phyloP scores from a whole-genome alignment of 2,113 vertebrate genomes.

The Damaliscus lunatus region DNA sequence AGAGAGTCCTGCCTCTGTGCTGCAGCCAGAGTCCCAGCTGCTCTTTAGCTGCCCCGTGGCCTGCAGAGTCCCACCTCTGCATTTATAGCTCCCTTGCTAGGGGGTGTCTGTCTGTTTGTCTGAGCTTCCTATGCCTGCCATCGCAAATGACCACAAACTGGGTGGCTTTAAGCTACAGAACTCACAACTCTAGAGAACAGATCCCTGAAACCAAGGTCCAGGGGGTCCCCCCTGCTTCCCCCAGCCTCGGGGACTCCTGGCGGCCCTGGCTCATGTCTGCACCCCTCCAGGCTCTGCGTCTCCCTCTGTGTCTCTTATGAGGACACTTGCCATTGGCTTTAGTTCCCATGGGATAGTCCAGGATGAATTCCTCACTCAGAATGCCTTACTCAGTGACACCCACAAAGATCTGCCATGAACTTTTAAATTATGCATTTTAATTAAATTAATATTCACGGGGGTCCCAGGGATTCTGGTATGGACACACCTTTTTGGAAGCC shows the following conservation, averaged over 20 bases:
- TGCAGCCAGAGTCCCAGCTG: accelerated
- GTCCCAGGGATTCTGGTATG: accelerated
- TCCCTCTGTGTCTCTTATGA: neutral
- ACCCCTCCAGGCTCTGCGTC: accelerated
- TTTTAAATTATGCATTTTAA: neutral
- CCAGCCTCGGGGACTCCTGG: neutral
- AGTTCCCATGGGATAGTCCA: neutral
- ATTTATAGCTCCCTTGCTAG: no score
- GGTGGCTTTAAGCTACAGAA: neutral
- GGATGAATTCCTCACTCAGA: no score
- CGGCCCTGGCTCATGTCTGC: accelerated
- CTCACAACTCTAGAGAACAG: neutral
- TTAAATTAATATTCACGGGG: no score
- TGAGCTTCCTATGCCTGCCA: neutral
- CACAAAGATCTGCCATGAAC: neutral
- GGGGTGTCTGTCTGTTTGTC: neutral
- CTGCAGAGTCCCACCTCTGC: neutral
- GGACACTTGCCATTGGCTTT: accelerated
- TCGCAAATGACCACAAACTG: neutral
- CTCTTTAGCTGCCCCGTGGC: no score
- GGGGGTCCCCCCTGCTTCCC: accelerated
- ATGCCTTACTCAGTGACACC: neutral
- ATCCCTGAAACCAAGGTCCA: neutral
- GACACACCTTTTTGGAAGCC: accelerated
- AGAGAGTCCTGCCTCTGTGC: accelerated